A percentile compares a stretch with the other conserved stretches of the same genome.
phyloP scores from a whole-genome alignment of 2,797 vertebrate genomes.

The Tenualosa thibaudeaui region DNA sequence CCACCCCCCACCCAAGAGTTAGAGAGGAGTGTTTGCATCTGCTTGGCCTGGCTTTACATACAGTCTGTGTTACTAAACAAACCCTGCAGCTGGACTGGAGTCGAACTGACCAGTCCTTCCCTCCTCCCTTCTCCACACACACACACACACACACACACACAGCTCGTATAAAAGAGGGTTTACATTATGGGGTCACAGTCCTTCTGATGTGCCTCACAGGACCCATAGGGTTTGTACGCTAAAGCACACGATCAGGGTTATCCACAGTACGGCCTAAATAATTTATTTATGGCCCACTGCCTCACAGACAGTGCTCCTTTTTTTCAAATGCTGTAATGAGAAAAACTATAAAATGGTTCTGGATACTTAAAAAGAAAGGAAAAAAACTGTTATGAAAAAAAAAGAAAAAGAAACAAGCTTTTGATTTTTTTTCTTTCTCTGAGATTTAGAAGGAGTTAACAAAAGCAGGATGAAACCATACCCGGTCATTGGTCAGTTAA shows the following conservation, averaged over 20 bases:
- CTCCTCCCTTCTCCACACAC: slow-evolving; percentile 50
- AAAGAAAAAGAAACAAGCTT: background rate
- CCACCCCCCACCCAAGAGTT: background rate
- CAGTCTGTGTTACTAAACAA: slow-evolving; percentile 81
- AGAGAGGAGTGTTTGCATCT: slow-evolving; percentile 15
- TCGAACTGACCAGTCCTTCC: background rate
- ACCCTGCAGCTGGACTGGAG: slow-evolving; percentile 73
- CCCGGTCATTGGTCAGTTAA: slow-evolving; percentile 41
- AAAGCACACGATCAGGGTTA: slow-evolving; percentile 75
- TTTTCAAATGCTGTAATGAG: slow-evolving; percentile 87
- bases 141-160: slow-evolving; percentile 38
- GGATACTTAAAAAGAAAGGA: background rate
- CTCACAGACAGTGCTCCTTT: slow-evolving; percentile 76
- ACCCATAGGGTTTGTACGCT: slow-evolving; percentile 78
- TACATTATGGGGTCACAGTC: slow-evolving; percentile 79
- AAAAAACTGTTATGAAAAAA: background rate
- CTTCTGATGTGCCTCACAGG: slow-evolving; percentile 81
- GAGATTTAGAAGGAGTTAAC: slow-evolving; percentile 36
- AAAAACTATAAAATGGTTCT: slow-evolving; percentile 84
- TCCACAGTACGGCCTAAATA: slow-evolving; percentile 87
- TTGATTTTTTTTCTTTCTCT: background rate
- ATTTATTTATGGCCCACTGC: slow-evolving; percentile 87
- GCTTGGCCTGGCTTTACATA: slow-evolving; percentile 51
- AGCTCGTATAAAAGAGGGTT: slow-evolving; percentile 83
- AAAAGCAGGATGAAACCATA: slow-evolving; percentile 63